These are phyloP conservation scores for Heliconius hermathena DNA, from an alignment of 1,140 invertebrate species.

Conservation along the genomic window DNA sequence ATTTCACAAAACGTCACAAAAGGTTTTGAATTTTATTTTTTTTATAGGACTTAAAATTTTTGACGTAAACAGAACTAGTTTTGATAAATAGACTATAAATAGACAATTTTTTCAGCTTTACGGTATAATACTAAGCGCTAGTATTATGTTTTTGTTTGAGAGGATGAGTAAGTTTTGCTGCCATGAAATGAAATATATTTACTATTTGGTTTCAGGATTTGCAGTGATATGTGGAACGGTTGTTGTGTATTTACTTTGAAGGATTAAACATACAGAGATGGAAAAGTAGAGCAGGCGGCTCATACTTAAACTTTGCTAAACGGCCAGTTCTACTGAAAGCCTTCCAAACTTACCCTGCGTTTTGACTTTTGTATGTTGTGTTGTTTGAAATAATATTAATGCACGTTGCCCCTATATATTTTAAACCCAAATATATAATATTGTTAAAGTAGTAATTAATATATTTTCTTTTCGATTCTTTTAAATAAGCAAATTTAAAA, in stretches of 20 bases:
- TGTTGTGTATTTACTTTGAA: slow-evolving; percentile 73
- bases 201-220: slow-evolving; percentile 68
- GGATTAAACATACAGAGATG: slow-evolving; percentile 67
- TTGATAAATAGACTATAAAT: neutral
- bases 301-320: slow-evolving; percentile 77
- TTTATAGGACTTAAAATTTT: neutral
- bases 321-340: slow-evolving; percentile 67
- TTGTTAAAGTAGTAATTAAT: no score
- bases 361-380: slow-evolving; percentile 35
- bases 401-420: neutral
- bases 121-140: no score
- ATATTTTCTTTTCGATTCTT: no score
- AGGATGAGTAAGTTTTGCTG: slow-evolving; percentile 20
- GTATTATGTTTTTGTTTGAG: no score
- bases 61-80: neutral
- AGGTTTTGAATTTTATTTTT: neutral
- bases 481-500: no score
- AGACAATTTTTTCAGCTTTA: no score
- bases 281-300: slow-evolving; percentile 55
- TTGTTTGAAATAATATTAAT: neutral
- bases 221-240: slow-evolving; percentile 55
- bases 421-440: neutral
- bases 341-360: slow-evolving; percentile 66
- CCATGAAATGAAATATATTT: slow-evolving; percentile 55
- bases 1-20: neutral